Conservation (phyloP, 2,888 invertebrate species). For the Antheraea assamensis region DNA sequence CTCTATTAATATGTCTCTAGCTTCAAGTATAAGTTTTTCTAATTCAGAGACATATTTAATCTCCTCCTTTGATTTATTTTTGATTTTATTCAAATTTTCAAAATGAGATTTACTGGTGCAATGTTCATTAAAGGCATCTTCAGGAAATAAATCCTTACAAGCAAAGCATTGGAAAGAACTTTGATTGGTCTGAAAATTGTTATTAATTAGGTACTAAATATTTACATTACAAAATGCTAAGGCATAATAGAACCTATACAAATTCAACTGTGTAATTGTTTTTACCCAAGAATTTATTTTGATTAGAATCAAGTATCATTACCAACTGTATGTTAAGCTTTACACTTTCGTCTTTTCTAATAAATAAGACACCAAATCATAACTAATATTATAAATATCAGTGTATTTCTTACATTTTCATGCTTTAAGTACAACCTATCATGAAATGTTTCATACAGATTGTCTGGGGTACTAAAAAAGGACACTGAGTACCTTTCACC, state of each 20-base stretch:
- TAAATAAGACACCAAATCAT: too few species aligned
- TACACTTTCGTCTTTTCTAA: too few species aligned
- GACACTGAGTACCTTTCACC: too few species aligned
- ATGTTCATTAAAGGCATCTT: conserved; percentile 34
- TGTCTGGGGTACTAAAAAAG: too few species aligned
- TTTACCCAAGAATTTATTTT: too few species aligned
- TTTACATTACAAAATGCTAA: background rate
- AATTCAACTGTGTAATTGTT: background rate
- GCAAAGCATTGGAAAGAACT: conserved; percentile 52
- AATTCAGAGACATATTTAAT: conserved; percentile 3
- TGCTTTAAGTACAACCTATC: too few species aligned
- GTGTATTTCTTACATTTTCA: too few species aligned
- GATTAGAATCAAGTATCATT: too few species aligned
- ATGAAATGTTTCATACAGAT: too few species aligned
- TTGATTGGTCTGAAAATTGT: conserved; percentile 47
- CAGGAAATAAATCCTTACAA: conserved; percentile 45
- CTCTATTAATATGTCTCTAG: conserved; percentile 8
- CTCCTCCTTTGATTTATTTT: background rate
- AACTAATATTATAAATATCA: too few species aligned
- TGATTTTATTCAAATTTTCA: conserved; percentile 23
- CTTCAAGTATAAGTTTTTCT: conserved; percentile 10
- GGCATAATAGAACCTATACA: too few species aligned
- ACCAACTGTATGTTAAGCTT: too few species aligned
- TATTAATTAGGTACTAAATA: background rate
- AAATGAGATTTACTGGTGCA: conserved; percentile 28